Evolutionary conservation across 2,113 vertebrate species (phyloP).

Genomic region (Meleagris gallopavo): DNA sequence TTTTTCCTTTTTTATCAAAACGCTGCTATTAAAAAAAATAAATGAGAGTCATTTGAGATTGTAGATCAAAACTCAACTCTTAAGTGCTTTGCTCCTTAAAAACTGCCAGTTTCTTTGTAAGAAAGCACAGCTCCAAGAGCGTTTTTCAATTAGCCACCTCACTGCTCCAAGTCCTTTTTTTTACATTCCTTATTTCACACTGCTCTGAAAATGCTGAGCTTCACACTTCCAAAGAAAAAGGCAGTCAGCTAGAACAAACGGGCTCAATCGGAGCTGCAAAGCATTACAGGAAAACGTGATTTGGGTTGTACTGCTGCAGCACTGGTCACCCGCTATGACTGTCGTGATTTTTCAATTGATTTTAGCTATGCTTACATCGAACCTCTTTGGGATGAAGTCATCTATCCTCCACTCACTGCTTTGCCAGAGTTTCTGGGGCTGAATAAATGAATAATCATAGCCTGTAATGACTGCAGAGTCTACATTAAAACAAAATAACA

Average conservation of each 20-base stretch:
- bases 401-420: neutral
- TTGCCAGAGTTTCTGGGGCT: neutral
- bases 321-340: neutral
- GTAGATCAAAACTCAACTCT: constrained; percentile 47
- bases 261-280: constrained; percentile 27
- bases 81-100: constrained; percentile 43
- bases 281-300: constrained; percentile 14
- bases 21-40: constrained; percentile 17
- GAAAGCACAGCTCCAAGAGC: constrained; percentile 33
- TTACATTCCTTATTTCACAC: constrained; percentile 66
- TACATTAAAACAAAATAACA: neutral
- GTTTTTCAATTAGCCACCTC: constrained; percentile 74
- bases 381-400: neutral
- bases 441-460: constrained; percentile 19
- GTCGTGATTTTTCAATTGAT: neutral
- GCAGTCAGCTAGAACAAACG: constrained; percentile 68
- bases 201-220: constrained; percentile 71
- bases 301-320: constrained; percentile 1
- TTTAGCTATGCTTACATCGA: neutral
- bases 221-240: constrained; percentile 67
- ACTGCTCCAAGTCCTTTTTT: constrained; percentile 61
- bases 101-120: constrained; percentile 51
- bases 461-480: neutral
- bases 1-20: constrained; percentile 24
- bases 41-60: constrained; percentile 35